Evolutionary conservation across 1,140 invertebrate genomes (phyloP).

Genomic region (Rhagoletis pomonella): DNA sequence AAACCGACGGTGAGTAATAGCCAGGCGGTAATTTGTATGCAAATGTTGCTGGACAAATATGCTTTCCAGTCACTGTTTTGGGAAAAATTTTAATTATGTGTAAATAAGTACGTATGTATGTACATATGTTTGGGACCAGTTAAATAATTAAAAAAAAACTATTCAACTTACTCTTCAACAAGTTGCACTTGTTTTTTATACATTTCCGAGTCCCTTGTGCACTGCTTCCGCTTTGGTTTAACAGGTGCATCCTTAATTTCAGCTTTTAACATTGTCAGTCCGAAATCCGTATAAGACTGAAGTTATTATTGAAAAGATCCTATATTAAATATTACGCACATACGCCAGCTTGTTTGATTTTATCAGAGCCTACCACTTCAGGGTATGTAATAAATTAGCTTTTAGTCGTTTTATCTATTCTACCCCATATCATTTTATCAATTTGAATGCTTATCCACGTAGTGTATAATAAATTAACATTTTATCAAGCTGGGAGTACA

Average conservation of each 20-base stretch:
- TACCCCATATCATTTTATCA: not conserved
- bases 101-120: not conserved
- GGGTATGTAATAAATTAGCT: not conserved
- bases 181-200: not conserved
- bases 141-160: not conserved
- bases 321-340: constrained; percentile 25
- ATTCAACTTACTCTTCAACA: not conserved
- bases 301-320: not conserved
- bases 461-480: not conserved
- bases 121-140: not conserved
- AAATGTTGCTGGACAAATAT: not conserved
- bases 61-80: not conserved
- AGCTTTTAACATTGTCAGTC: not conserved
- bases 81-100: not conserved
- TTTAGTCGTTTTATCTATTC: constrained; percentile 15
- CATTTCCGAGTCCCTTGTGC: not conserved
- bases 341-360: not conserved
- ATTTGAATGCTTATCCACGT: not conserved
- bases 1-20: constrained; percentile 13
- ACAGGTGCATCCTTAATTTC: not conserved
- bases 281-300: not conserved
- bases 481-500: not conserved
- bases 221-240: not conserved
- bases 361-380: not conserved
- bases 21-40: constrained; percentile 36